A percentile compares a stretch with the other conserved stretches of the same genome.
These are phyloP conservation scores for Dolichotis patagonum DNA, from an alignment of 2,113 vertebrate species.

Conservation along the genomic window DNA sequence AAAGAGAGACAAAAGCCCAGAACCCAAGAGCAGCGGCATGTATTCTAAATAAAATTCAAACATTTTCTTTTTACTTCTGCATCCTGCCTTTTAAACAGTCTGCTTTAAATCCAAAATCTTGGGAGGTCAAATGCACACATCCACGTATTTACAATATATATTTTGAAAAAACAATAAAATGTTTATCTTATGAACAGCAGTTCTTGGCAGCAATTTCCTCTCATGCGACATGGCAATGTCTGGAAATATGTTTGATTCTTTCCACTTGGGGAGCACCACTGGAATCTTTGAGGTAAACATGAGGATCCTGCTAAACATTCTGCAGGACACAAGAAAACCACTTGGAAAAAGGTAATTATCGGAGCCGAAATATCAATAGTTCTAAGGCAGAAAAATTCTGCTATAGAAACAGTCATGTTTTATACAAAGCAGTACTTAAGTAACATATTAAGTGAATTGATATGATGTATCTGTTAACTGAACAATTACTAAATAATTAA, in stretches of 20 bases:
- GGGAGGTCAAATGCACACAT: not conserved
- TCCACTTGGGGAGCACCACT: not conserved
- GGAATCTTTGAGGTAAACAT: not conserved
- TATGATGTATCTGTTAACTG: not conserved
- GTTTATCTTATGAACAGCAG: not conserved
- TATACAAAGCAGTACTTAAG: not conserved
- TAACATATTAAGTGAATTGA: not conserved
- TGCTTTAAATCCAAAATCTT: not conserved
- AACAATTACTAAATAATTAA: constrained; percentile 9
- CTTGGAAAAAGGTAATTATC: not conserved
- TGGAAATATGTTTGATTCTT: not conserved
- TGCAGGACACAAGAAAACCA: not conserved
- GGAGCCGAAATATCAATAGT: not conserved
- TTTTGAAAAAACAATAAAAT: constrained; percentile 7
- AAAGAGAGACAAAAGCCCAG: not conserved
- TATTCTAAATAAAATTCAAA: not conserved
- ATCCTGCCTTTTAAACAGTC: not conserved
- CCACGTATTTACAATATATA: not conserved
- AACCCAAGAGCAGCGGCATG: not conserved
- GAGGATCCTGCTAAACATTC: not conserved
- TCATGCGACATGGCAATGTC: not conserved
- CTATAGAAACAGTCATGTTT: not conserved
- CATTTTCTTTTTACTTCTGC: not conserved
- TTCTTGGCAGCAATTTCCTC: not conserved
- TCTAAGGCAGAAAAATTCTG: not conserved